These are phyloP conservation scores for Acromyrmex heyeri DNA, from an alignment of 1,140 invertebrate species.

Conservation along the genomic window DNA sequence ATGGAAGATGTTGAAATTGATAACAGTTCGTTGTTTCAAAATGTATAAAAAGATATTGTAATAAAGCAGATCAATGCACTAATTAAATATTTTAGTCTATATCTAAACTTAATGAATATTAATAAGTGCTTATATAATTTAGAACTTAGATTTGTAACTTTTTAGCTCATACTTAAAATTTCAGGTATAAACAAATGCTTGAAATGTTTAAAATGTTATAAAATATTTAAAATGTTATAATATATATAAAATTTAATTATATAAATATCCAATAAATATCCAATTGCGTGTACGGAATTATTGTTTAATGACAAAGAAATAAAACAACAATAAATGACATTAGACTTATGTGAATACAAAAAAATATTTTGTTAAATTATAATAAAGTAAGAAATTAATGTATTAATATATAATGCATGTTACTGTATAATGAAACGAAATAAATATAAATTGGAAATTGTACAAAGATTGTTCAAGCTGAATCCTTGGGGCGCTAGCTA, in stretches of 20 bases:
- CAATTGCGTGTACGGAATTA: not conserved
- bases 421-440: not conserved
- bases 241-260: not conserved
- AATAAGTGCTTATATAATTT: not conserved
- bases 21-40: not conserved
- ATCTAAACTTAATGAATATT: conserved; percentile 11
- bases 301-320: not conserved
- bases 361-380: conserved; percentile 35
- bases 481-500: conserved; percentile 78
- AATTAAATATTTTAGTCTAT: not conserved
- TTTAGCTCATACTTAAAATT: not conserved
- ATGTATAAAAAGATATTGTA: conserved; percentile 7
- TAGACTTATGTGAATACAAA: too few relatives aligned
- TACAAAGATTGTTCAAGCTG: conserved; percentile 70
- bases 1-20: conserved; percentile 26
- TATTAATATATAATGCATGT: conserved; percentile 2
- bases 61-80: not conserved
- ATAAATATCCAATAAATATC: not conserved
- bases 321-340: conserved; percentile 42
- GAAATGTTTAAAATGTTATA: not conserved
- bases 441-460: conserved; percentile 49
- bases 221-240: not conserved
- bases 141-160: conserved; percentile 2
- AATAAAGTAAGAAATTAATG: conserved; percentile 16
- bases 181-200: not conserved